Evolutionary conservation across 2,797 vertebrate genomes (phyloP), one percentile per base, ranked within the genome.

Genomic region (Parotocinclus haroldoi): DNA sequence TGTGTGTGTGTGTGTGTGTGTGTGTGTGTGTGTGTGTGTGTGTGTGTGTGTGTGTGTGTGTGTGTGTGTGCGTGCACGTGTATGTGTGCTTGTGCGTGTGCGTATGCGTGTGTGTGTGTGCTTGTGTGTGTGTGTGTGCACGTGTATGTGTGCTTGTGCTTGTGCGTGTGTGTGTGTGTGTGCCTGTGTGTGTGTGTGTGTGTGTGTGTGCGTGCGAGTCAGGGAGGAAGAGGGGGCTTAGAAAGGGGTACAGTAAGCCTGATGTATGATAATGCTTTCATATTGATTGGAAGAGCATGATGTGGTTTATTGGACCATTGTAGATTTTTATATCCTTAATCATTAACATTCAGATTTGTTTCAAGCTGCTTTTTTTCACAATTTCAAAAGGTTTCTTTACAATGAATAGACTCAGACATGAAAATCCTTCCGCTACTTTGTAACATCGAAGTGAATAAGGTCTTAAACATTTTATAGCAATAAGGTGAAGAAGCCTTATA

Each of bases 171-270:
- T n/a, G n/a, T 88, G 82, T 85, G 92, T 86, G 82, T 85, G 87
- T 90, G 89, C 92, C 91, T 82, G 88, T 88, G 90, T 88, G 83
- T 79, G 85, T 89, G 86, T 83, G 81, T 88, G 79, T 78, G 82
- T 84, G 82, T 27, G 79, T 55, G 27, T 86, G 83, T 87, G 82
- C 80, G 77, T 84, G 81, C 82, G 85, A 14, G 27, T 14, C 16
- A 14, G 19, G 3, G 66, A 19, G 46, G 50, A 39, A 13, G 19
- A 1, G 63, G n/a, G 14, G 18, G 46, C 10, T 46, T 27, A 27
- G 56, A 37, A 10, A 13, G 18, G 17, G 37, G 81, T 77, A 72
- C 79, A 85, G 86, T 82, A 87, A 88, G 90, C 83, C 72, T 86
- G 86, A 79, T 80, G 79, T 57, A 81, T 78, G 65, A 79, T 91